phyloP scores from a whole-genome alignment of 2,113 vertebrate species.

The Mionectes macconnelli region DNA sequence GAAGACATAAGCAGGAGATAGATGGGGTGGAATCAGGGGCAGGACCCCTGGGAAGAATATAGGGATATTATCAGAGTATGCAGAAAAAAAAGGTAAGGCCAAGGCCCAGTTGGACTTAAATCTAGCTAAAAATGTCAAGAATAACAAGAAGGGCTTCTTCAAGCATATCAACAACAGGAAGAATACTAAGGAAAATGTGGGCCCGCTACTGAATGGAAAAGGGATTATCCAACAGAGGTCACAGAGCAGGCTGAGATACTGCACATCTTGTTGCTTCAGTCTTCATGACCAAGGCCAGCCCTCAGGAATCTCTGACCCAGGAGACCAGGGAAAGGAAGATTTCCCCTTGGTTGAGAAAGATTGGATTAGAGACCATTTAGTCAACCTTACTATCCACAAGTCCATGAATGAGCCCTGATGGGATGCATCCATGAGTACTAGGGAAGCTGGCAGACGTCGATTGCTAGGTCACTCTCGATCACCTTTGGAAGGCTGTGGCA shows the following conservation, averaged over 20 bases:
- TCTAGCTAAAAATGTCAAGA: neutral
- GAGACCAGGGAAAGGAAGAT: neutral
- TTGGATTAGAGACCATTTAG: neutral
- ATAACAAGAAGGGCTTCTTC: neutral
- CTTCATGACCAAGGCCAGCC: neutral
- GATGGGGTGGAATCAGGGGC: neutral
- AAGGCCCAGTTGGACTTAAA: neutral
- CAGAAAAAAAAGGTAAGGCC: neutral
- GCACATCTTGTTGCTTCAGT: neutral
- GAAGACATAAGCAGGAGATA: neutral
- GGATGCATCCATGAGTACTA: neutral
- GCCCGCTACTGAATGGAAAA: neutral
- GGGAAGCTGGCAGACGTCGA: neutral
- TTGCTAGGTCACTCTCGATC: neutral
- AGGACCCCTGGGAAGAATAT: neutral
- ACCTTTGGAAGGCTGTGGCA: neutral
- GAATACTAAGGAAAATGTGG: neutral
- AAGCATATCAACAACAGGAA: neutral
- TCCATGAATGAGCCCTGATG: neutral
- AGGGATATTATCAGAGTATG: neutral
- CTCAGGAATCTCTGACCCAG: neutral
- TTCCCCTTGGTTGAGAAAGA: neutral
- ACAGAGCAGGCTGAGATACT: neutral
- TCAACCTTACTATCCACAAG: neutral
- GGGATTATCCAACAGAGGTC: neutral